These are phyloP conservation scores for Callaeas wilsoni DNA, from an alignment of 2,113 vertebrate genomes.

Conservation along the genomic window DNA sequence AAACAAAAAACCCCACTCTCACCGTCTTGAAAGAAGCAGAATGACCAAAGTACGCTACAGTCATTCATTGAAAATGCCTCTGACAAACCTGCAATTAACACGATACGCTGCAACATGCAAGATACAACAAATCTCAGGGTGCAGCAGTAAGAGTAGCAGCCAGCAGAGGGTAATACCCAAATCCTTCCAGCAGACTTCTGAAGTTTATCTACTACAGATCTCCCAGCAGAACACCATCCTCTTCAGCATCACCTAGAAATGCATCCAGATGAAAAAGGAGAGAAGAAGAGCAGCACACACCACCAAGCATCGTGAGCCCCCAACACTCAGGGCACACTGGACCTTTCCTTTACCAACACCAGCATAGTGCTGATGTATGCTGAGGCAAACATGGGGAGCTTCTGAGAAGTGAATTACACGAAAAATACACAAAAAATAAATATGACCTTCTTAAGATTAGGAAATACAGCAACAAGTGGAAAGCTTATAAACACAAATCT, in stretches of 20 bases:
- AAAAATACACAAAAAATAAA: background rate
- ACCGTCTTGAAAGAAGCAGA: background rate
- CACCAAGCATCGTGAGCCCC: background rate
- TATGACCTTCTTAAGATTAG: background rate
- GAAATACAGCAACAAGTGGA: background rate
- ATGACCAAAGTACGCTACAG: background rate
- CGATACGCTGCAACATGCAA: background rate
- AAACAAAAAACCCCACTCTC: background rate
- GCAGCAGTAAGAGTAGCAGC: background rate
- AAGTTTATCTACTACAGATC: background rate
- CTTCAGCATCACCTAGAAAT: background rate
- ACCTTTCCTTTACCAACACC: background rate
- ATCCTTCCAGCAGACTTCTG: background rate
- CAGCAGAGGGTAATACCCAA: background rate
- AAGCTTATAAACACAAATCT: background rate
- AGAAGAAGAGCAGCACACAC: background rate
- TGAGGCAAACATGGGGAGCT: background rate
- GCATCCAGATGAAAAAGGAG: background rate
- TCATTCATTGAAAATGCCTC: background rate
- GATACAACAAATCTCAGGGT: background rate
- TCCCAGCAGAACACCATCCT: background rate
- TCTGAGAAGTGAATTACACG: background rate
- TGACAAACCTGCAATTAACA: background rate
- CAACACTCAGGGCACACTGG: too few species aligned
- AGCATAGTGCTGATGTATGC: fast-evolving